Evolutionary conservation across 2,888 invertebrate species (phyloP).

Genomic region (Hyalella azteca): DNA sequence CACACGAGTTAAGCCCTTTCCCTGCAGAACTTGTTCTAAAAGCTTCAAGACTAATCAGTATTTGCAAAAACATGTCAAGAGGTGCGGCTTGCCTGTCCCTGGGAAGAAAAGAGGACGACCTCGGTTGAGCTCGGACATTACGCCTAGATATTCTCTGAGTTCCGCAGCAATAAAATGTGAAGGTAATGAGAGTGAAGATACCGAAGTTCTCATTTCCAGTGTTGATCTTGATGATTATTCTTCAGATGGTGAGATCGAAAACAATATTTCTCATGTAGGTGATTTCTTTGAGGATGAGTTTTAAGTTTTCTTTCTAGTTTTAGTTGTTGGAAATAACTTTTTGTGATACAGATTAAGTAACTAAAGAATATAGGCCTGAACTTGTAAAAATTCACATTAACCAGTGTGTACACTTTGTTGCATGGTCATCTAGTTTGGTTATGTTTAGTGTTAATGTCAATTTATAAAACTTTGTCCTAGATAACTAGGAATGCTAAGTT

Average conservation of each 20-base stretch:
- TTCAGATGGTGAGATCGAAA: background rate
- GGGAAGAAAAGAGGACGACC: slow-evolving; percentile 55
- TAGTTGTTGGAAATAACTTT: background rate
- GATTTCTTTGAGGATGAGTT: slow-evolving; percentile 13
- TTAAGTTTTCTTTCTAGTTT: background rate
- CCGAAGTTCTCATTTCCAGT: background rate
- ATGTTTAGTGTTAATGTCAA: too few relatives aligned
- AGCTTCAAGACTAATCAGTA: slow-evolving; percentile 57
- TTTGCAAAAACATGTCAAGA: slow-evolving; percentile 55
- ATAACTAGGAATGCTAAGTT: too few relatives aligned
- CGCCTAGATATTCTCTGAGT: background rate
- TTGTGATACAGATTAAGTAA: slow-evolving; percentile 26
- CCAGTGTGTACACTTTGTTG: too few relatives aligned
- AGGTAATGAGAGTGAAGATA: background rate
- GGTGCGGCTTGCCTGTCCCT: slow-evolving; percentile 51
- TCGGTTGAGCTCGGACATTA: slow-evolving; percentile 17
- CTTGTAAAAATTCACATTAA: too few relatives aligned
- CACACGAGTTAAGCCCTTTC: slow-evolving; percentile 51
- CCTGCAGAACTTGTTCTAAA: slow-evolving; percentile 47
- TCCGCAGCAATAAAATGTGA: background rate
- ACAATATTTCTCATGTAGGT: background rate
- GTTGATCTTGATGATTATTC: slow-evolving; percentile 3
- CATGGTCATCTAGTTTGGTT: too few relatives aligned
- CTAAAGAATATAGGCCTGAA: too few relatives aligned
- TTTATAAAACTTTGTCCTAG: too few relatives aligned